Base-by-base conservation (phyloP, 2,888 invertebrate genomes). In the Adelognathus sp. region DNA sequence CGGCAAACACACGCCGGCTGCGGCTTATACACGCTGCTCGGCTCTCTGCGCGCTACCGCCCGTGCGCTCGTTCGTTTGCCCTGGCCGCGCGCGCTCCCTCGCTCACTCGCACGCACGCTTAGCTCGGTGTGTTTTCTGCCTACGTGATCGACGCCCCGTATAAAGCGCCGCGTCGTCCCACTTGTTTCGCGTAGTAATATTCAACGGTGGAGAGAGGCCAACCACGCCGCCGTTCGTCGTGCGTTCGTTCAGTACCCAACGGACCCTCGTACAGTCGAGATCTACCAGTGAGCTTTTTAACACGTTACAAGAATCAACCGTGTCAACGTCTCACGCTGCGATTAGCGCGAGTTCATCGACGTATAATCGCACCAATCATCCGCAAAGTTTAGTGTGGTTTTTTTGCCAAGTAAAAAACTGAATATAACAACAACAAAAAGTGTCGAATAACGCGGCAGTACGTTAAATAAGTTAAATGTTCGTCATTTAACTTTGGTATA, bases 81-180 rank as follows among this genome's bases (percentile, higher is more conserved):
- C 31, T 36, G 21, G n/a, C 21, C 41, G 6, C 56, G 21, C 29
- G 0, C n/a, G 3, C 33, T 7, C 11, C 52, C 27, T 61, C 29
- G 24, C 18, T 18, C 14, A 24, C 24, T n/a, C n/a, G n/a, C n/a
- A n/a, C n/a, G n/a, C n/a, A n/a, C n/a, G n/a, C 52, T 29, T 3
- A 11, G 54, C 46, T 64, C 36, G 50, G 50, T n/a, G 46, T n/a
- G n/a, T n/a, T n/a, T n/a, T 27, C 36, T 83, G 88, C 85, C 83
- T 88, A 86, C 86, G 87, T 87, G 87, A 82, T 87, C 84, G 79
- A 76, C 69, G 85, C 78, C 80, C 81, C 87, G 86, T 82, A 84
- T 87, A 87, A 87, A 87, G 85, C 81, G 79, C 80, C 83, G 82
- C 81, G 82, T 73, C 75, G 79, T 81, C 83, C 80, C 77, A 83